Base-by-base conservation (phyloP, 2,797 vertebrate species). In the Anas bahamensis region DNA sequence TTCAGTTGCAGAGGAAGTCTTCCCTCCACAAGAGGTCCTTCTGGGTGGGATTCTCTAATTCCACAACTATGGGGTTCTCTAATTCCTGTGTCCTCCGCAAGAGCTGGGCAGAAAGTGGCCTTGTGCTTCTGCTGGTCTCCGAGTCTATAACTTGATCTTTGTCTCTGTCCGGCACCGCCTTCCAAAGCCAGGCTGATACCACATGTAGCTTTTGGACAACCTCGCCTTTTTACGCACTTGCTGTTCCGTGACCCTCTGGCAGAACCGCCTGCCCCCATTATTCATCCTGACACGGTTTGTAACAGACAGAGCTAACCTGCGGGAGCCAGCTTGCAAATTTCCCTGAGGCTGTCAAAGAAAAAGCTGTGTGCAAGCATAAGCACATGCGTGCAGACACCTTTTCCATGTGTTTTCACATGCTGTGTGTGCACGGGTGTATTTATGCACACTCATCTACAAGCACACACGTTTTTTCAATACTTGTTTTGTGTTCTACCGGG, bases 161-260 rank as follows among this genome's bases (percentile, higher is more conserved):
- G 71, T 64, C 61, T 94, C 39, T 29, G 14, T 28, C 78, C 90
- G 91, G 83, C 85, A 8, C 22, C 0, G 17, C 1, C 2, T 76
- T 93, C 59, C 52, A 57, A 86, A 6, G 72, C 73, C 18, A 9
- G 2, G 84, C 64, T 0, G 31, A 39, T 68, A 19, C 35, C 92
- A 66, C 26, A 14, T 95, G 85, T 57, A 22, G 84, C 86, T 55
- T 48, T 89, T 79, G 90, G 88, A 86, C 75, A 53, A 7, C 79
- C 83, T 76, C 10, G 66, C 81, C 83, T 88, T 77, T 91, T 89
- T 95, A 93, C 53, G 91, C 84, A 94, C 86, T 95, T 91, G 86
- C 94, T 95, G 94, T 96, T 95, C 96, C 94, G 60, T 94, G 95
- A 95, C 95, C 88, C 46, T 85, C 90, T 96, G 97, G 96, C 96